Evolutionary conservation across 2,113 vertebrate species (phyloP), one percentile per base, ranked within the genome.

Genomic region (Platycercus adscitus): DNA sequence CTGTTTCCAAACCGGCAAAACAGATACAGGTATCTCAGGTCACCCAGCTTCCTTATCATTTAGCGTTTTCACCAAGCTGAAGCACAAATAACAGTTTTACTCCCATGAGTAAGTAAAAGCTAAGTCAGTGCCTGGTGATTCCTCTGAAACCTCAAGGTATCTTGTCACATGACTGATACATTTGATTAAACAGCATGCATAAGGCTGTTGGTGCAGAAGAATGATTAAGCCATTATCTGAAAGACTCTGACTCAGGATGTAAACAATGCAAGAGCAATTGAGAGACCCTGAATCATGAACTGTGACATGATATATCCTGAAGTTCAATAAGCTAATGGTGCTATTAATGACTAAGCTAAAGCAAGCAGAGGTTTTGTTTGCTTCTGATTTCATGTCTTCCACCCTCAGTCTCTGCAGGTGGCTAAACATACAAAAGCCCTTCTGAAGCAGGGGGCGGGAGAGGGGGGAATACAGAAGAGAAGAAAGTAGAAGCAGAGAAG

Each of bases 101-200:
- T 93, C 64, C 86, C 72, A 16, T 4, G 17, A 95, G 91, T 85
- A 95, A 93, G 89, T 82, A 94, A 91, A 89, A 81, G 82, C 56
- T 63, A 80, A 76, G 88, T 92, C 87, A 77, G 29, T 92, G 88
- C 85, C 86, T 89, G 56, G 70, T 91, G 91, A 72, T 82, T 94
- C 70, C 39, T 96, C 70, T 95, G 95, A 95, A 97, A 93, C 82
- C 60, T 91, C 86, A 58, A 86, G 87, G 91, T 93, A 83, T 94
- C 93, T 96, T 7, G 9, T 88, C 93, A 58, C 86, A 80, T 95
- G 95, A 94, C 95, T 94, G 88, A 96, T 95, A 96, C 91, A 92
- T 96, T 87, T 95, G 94, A 97, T 97, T 97, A 97, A 97, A 96
- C 21, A 79, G 88, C 93, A 97, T 69, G 90, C 91, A 31, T 93